Evolutionary conservation across 92 coral and sea anemone genomes (phyloP), one percentile per base, ranked within the genome.

Genomic region (Galaxea fascicularis): DNA sequence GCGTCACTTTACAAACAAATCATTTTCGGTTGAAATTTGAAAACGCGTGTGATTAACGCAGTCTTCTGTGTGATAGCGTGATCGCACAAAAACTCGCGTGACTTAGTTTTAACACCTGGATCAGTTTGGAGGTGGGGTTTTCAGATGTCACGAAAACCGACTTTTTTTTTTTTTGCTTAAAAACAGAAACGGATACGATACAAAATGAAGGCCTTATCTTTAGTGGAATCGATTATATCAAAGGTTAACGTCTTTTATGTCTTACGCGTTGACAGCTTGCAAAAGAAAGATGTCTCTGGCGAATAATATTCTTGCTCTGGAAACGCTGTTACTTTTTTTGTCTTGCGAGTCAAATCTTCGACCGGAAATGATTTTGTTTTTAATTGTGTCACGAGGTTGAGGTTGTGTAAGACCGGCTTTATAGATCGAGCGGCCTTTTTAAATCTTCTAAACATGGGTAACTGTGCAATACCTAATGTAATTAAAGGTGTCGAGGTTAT

Each of bases 361-460:
- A 70, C 86, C 86, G 86, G 86, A 82, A 82, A 73, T 71, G 13
- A 35, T 57, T 47, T 69, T 82, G 78, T 82, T 57, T 69, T 39
- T 27, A 14, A 16, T 68, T 30, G 41, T 66, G 78, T 71, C 86
- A 82, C 86, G 78, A 58, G 30, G 8, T 62, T 44, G 25, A 9
- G 45, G 58, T 22, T 0, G 16, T n/a, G 57, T 41, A 29, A 60
- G 17, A 47, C 26, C 10, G 13, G 16, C 41, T 35, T 35, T 0
- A 58, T 10, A 20, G 13, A 28, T 20, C 22, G 15, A 26, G 25
- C 54, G 54, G n/a, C 13, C 39, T 21, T 29, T 51, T 14, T 21
- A 59, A 10, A 39, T 59, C 53, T 76, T 53, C 59, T 26, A 12
- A 77, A 29, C 30, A 11, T 11, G 13, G 28, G 16, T 8, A 77